Base-by-base conservation (phyloP, 1,140 invertebrate genomes). In the Condylostylus longicornis region DNA sequence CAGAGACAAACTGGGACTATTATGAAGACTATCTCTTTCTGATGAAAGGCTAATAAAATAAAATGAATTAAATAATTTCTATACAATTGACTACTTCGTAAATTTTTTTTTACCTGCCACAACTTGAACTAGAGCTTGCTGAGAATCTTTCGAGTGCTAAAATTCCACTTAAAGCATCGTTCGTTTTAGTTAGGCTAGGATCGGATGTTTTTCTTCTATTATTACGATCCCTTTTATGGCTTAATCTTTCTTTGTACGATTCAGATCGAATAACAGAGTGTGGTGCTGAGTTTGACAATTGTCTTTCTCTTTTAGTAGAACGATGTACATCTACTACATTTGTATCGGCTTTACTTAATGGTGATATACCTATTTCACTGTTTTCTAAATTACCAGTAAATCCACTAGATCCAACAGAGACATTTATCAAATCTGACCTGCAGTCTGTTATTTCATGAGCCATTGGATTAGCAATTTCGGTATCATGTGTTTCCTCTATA, bases 201-300 rank as follows among this genome's bases (percentile, higher is more conserved):
- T 79, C 76, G 45, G 75, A 79, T 31, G 74, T 77, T 61, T 79
- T 79, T 47, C 75, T 66, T 42, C 72, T 72, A 54, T 77, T 77
- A 44, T 74, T 66, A 42, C 73, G 58, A 49, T 74, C 73, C 44
- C 74, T 64, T 44, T 59, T 59, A 69, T 75, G 65, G n/a, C 71
- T 69, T 53, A 50, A 49, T 18, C 58, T 47, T 42, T 61, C 58
- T 42, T 61, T 61, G 25, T 60, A 61, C 9, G 58, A 61, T 37
- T 61, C 58, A 17, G 57, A 60, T 2, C 57, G 56, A 45, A 59
- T 60, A 1, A 59, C 57, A 1, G 56, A 59, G 5, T 58, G 54
- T 10, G 56, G 57, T 3, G 56, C 57, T 30, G 38, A 40, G 29
- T 40, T 40, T 19, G 38, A 40, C 23, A 35, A 35, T 30, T 32